phyloP scores from a whole-genome alignment of 2,888 invertebrate species.

The Papilio protenor region DNA sequence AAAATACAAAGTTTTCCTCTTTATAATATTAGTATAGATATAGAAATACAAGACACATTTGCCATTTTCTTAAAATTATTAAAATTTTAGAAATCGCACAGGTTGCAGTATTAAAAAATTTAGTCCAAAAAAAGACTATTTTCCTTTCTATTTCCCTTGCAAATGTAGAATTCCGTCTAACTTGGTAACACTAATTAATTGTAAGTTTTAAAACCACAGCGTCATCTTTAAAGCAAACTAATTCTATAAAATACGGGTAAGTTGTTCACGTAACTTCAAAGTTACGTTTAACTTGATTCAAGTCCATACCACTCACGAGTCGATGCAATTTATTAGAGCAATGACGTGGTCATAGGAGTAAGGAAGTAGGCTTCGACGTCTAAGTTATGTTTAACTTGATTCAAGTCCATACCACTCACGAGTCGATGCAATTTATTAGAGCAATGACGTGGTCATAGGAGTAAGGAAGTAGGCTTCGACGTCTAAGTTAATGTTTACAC shows the following conservation, averaged over 20 bases:
- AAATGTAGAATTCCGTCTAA: background rate
- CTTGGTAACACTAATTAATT: background rate
- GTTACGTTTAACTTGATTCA: conserved; percentile 15
- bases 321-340: conserved; percentile 8
- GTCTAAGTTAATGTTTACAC: background rate
- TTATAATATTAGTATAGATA: no score
- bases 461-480: background rate
- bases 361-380: background rate
- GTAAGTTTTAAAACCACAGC: background rate
- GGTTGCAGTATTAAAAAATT: no score
- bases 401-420: conserved; percentile 9
- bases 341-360: background rate
- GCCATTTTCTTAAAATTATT: no score
- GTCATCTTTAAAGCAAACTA: background rate
- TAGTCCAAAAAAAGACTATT: no score
- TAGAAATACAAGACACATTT: background rate
- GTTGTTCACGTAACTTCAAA: background rate
- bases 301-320: conserved; percentile 15
- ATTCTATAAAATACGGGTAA: background rate
- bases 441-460: background rate
- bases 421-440: conserved; percentile 13
- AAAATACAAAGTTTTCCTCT: no score
- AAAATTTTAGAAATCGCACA: no score
- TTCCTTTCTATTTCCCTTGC: background rate
- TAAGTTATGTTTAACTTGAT: conserved; percentile 17